These are phyloP conservation scores for Ptychadena robeensis DNA, from an alignment of 2,797 vertebrate species.

Conservation along the genomic window DNA sequence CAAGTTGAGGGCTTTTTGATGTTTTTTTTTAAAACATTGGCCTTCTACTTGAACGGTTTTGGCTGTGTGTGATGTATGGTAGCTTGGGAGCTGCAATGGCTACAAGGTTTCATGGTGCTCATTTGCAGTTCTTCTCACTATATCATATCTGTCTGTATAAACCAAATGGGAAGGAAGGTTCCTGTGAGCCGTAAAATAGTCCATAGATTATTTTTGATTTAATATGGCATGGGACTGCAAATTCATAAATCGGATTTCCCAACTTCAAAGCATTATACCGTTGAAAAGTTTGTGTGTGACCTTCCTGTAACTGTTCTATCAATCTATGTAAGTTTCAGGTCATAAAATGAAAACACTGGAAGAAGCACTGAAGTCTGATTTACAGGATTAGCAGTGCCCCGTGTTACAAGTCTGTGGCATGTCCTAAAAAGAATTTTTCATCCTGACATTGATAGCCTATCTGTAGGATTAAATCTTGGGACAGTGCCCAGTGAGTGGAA, in stretches of 20 bases:
- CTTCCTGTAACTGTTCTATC: constrained; percentile 19
- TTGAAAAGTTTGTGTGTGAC: background rate
- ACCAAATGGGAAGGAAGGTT: background rate
- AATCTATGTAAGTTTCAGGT: background rate
- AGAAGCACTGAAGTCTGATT: constrained; percentile 64
- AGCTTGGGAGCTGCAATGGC: background rate
- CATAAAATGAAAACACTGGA: constrained; percentile 24
- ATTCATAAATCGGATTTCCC: constrained; percentile 1
- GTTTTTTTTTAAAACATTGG: too few species aligned
- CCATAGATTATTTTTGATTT: background rate
- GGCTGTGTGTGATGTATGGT: too few species aligned
- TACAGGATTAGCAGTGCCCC: constrained; percentile 65
- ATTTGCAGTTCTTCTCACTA: background rate
- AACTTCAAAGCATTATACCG: constrained; percentile 11
- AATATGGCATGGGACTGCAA: background rate
- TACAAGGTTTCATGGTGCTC: background rate
- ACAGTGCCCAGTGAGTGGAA: constrained; percentile 40
- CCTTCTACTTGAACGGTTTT: too few species aligned
- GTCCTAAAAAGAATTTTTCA: constrained; percentile 64
- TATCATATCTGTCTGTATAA: background rate
- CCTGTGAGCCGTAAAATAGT: background rate
- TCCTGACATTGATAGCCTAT: constrained; percentile 34
- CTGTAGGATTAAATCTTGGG: constrained; percentile 41
- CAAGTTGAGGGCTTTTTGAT: too few species aligned
- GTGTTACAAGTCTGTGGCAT: constrained; percentile 40